phyloP scores from a whole-genome alignment of 1,140 invertebrate genomes.

The Hesperophylax magnus region DNA sequence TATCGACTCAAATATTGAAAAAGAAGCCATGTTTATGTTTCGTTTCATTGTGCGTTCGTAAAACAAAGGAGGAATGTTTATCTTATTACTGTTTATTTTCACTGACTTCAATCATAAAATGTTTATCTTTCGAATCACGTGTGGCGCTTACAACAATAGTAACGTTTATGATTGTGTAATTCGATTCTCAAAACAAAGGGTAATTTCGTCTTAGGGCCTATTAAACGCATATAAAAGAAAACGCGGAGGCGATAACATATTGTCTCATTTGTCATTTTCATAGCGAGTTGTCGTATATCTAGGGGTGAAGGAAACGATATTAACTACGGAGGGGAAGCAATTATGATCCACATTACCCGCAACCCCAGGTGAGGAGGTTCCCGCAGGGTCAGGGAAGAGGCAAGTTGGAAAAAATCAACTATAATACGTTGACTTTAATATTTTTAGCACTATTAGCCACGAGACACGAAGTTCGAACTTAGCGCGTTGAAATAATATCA shows the following conservation, averaged over 20 bases:
- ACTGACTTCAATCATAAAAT: too few species aligned
- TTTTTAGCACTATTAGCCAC: neutral
- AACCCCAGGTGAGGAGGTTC: neutral
- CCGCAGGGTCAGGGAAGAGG: neutral
- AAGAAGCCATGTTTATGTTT: too few species aligned
- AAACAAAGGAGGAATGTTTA: too few species aligned
- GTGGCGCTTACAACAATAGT: neutral
- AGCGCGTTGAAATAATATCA: too few species aligned
- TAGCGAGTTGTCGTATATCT: conserved; percentile 4
- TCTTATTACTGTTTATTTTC: too few species aligned
- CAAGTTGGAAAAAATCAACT: neutral
- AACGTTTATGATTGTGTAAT: neutral
- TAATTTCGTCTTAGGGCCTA: conserved; percentile 25
- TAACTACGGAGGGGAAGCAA: conserved; percentile 10
- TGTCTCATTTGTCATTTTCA: conserved; percentile 43
- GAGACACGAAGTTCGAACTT: neutral
- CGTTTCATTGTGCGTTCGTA: too few species aligned
- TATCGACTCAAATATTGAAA: too few species aligned
- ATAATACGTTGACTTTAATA: neutral
- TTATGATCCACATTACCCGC: conserved; percentile 19
- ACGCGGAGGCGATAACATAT: conserved; percentile 29
- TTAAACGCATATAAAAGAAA: conserved; percentile 22
- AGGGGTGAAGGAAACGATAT: conserved; percentile 20
- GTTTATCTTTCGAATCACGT: neutral
- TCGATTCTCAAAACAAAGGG: neutral